A percentile compares a stretch with the other conserved stretches of the same genome.
Evolutionary conservation across 1,140 invertebrate species (phyloP).

Genomic region (Musca vetustissima): DNA sequence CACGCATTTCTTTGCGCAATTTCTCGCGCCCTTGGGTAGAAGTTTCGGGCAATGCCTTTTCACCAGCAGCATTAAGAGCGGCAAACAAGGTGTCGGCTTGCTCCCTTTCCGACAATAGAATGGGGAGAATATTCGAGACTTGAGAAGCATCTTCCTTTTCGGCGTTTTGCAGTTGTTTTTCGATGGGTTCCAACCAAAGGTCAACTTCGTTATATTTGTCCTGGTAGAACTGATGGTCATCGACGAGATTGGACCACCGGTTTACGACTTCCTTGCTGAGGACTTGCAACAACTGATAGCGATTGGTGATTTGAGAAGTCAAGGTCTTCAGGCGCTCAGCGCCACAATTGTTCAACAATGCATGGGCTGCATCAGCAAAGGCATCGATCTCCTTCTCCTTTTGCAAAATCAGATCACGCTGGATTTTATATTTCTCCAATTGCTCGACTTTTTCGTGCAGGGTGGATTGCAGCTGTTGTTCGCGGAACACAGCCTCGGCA

Average conservation of each 20-base stretch:
- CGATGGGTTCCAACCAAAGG: conserved; percentile 74
- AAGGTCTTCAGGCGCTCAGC: conserved; percentile 85
- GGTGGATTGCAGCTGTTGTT: conserved; percentile 80
- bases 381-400: conserved; percentile 83
- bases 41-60: conserved; percentile 88
- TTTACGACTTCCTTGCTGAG: conserved; percentile 86
- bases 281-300: conserved; percentile 81
- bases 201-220: conserved; percentile 76
- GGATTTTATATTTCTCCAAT: conserved; percentile 71
- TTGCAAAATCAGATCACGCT: conserved; percentile 72
- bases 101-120: conserved; percentile 79
- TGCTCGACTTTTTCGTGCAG: conserved; percentile 79
- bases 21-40: conserved; percentile 85
- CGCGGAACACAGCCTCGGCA: conserved; percentile 80
- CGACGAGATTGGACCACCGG: conserved; percentile 81
- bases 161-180: conserved; percentile 71
- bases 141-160: conserved; percentile 61
- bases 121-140: conserved; percentile 65
- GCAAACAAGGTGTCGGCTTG: conserved; percentile 78
- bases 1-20: conserved; percentile 79
- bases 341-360: conserved; percentile 78
- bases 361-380: conserved; percentile 88
- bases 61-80: conserved; percentile 72
- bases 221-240: conserved; percentile 81
- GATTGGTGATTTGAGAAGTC: conserved; percentile 85